Conservation (phyloP, 2,888 invertebrate species). For the Tanypteryx hageni region DNA sequence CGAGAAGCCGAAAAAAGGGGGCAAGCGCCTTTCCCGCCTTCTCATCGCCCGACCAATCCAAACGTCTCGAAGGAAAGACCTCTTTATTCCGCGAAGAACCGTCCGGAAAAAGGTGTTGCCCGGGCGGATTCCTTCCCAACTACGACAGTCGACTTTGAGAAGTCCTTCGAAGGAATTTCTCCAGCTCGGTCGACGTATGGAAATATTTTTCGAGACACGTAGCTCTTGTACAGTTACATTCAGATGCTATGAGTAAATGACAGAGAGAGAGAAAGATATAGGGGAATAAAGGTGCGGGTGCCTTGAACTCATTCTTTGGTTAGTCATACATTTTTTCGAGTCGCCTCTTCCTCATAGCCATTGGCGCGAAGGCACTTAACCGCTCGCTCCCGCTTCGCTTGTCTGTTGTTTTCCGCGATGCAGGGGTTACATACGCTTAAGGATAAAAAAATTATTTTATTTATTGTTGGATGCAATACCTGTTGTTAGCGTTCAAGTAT, state of each 20-base stretch:
- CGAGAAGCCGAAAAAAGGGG: background rate
- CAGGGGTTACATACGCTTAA: background rate
- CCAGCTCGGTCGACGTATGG: constrained; percentile 3
- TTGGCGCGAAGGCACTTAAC: background rate
- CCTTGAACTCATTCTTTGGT: constrained; percentile 25
- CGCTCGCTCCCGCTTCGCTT: background rate
- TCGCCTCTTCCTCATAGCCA: background rate
- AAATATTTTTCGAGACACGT: constrained; percentile 45
- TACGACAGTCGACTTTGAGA: constrained; percentile 42
- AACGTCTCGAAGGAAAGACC: background rate
- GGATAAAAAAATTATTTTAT: background rate
- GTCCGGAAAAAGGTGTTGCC: background rate
- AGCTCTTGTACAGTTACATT: constrained; percentile 38
- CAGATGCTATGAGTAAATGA: constrained; percentile 49
- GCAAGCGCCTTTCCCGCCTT: background rate
- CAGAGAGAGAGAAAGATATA: background rate
- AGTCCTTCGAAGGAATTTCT: constrained; percentile 53
- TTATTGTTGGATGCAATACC: no score
- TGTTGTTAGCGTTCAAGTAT: no score
- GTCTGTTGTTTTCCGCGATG: background rate
- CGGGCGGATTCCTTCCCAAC: background rate
- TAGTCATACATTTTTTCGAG: constrained; percentile 40
- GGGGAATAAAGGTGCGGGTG: background rate
- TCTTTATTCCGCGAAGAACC: background rate
- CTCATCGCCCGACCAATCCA: background rate